A percentile compares a stretch with the other conserved stretches of the same genome.
phyloP scores from a whole-genome alignment of 2,888 invertebrate genomes.

The Rhyacophila evoluta region DNA sequence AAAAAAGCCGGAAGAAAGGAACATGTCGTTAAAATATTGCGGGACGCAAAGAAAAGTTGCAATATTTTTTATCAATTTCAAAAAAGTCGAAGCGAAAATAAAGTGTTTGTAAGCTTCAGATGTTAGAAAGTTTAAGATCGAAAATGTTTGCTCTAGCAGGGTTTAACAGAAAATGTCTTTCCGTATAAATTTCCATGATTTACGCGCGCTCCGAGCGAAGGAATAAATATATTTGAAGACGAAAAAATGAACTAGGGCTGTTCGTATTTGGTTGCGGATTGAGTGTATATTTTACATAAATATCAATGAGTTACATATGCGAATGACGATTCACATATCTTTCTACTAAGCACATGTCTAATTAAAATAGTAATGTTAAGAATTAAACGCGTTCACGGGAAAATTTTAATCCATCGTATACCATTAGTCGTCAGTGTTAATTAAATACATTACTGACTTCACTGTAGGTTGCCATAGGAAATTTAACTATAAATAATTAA shows the following conservation, averaged over 20 bases:
- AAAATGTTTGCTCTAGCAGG: neutral
- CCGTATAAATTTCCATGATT: conserved; percentile 22
- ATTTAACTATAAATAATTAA: too few species aligned
- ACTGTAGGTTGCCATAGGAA: too few species aligned
- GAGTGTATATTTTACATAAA: neutral
- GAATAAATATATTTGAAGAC: neutral
- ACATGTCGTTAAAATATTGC: neutral
- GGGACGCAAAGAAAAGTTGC: neutral
- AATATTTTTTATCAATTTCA: conserved; percentile 22
- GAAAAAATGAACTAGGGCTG: neutral
- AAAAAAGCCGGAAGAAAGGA: neutral
- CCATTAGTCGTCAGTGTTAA: too few species aligned
- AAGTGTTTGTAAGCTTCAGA: conserved; percentile 12
- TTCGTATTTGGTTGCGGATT: neutral
- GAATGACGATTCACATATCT: too few species aligned
- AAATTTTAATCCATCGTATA: too few species aligned
- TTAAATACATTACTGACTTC: too few species aligned
- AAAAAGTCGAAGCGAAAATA: conserved; percentile 22
- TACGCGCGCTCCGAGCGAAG: neutral
- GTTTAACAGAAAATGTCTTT: neutral
- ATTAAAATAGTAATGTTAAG: too few species aligned
- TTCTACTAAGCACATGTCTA: too few species aligned
- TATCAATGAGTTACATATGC: too few species aligned
- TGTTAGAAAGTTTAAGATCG: conserved; percentile 12
- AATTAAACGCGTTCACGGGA: too few species aligned